phyloP scores from a whole-genome alignment of 2,888 invertebrate species.

The Diadegma fenestrale region DNA sequence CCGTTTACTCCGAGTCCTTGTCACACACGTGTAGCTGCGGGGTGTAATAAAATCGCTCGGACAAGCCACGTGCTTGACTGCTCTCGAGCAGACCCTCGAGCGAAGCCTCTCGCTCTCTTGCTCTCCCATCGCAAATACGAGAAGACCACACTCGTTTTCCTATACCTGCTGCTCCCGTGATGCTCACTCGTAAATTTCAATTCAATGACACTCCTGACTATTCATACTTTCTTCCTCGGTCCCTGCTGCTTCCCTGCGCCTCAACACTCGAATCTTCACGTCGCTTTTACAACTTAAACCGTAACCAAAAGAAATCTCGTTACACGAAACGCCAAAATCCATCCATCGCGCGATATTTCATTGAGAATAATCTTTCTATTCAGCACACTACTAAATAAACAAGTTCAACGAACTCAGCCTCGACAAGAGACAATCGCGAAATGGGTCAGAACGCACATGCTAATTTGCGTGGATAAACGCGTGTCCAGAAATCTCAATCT shows the following conservation, averaged over 20 bases:
- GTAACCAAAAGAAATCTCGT: conserved; percentile 18
- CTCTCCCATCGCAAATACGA: conserved; percentile 23
- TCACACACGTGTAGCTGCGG: conserved; percentile 35
- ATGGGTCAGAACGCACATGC: conserved; percentile 70
- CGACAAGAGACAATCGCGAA: not conserved
- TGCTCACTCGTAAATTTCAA: conserved; percentile 52
- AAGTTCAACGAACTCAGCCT: conserved; percentile 73
- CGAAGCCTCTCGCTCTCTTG: conserved; percentile 2
- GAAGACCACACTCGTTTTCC: not conserved
- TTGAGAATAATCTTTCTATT: not conserved
- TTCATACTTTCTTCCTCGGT: conserved; percentile 12
- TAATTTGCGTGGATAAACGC: conserved; percentile 72
- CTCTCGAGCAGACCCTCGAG: conserved; percentile 51
- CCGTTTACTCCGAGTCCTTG: not conserved
- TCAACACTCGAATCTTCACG: not conserved
- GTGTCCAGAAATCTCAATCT: conserved; percentile 77
- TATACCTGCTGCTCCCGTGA: conserved; percentile 55
- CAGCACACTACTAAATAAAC: conserved; percentile 19
- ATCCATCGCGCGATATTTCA: conserved; percentile 6
- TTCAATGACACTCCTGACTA: conserved; percentile 36
- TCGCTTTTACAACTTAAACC: not conserved
- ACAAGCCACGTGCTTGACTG: conserved; percentile 64
- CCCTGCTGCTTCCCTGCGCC: not conserved
- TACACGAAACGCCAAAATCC: conserved; percentile 23
- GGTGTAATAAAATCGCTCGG: conserved; percentile 63